These are phyloP conservation scores for Cygnus olor DNA, from an alignment of 2,797 vertebrate species.

Conservation along the genomic window DNA sequence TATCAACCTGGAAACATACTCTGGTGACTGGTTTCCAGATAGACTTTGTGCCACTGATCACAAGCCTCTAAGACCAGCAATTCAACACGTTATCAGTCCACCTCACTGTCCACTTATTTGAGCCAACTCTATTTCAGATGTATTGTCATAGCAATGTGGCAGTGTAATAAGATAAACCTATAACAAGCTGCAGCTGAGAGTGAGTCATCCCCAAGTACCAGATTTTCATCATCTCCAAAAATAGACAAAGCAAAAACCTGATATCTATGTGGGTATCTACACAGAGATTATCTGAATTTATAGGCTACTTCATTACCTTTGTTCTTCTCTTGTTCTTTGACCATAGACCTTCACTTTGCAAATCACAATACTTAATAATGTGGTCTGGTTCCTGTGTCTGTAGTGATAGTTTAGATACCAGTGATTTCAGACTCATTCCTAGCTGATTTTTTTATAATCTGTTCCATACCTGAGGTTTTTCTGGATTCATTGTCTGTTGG, in stretches of 20 bases:
- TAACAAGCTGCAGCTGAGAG: neutral
- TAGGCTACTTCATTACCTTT: neutral
- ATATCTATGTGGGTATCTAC: neutral
- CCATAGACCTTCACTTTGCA: neutral
- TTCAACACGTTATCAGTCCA: neutral
- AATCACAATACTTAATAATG: neutral
- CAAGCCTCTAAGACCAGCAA: neutral
- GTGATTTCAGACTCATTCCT: neutral
- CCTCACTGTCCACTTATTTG: neutral
- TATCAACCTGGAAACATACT: neutral
- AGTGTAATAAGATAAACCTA: neutral
- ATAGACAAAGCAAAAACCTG: neutral
- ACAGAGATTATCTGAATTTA: neutral
- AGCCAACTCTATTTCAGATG: neutral
- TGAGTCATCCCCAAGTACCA: neutral
- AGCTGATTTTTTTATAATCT: neutral
- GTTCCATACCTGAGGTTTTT: neutral
- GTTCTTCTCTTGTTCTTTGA: neutral
- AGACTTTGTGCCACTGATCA: neutral
- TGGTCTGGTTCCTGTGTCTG: neutral
- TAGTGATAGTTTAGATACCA: neutral
- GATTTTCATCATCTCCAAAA: neutral
- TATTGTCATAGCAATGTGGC: neutral
- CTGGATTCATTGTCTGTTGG: neutral
- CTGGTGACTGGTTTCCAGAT: neutral